Evolutionary conservation across 1,140 invertebrate species (phyloP).

Genomic region (Goniozus legneri): DNA sequence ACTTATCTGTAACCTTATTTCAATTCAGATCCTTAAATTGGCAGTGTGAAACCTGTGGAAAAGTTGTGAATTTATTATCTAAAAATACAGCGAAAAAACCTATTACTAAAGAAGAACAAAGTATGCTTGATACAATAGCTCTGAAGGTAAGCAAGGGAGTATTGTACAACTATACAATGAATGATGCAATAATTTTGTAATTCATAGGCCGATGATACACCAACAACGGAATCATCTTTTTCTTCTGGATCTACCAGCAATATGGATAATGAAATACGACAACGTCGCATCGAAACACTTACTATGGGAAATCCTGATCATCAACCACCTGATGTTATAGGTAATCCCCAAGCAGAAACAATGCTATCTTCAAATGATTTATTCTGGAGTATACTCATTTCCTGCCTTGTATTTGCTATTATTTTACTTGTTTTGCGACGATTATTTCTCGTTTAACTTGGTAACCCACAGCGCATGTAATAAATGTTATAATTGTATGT

Average conservation of each 20-base stretch:
- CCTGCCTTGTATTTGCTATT: conserved; percentile 41
- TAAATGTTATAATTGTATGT: conserved; percentile 23
- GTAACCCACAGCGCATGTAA: conserved; percentile 15
- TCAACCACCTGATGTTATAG: conserved; percentile 30
- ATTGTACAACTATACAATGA: not conserved
- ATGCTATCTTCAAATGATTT: conserved; percentile 46
- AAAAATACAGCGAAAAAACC: conserved; percentile 41
- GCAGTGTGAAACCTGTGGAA: conserved; percentile 48
- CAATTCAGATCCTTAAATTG: conserved; percentile 44
- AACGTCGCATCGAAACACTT: conserved; percentile 32
- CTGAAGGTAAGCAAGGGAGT: conserved; percentile 41
- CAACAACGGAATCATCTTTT: conserved; percentile 26
- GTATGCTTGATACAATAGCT: conserved; percentile 50
- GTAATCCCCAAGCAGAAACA: conserved; percentile 34
- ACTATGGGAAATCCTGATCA: conserved; percentile 24
- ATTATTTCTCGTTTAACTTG: conserved; percentile 45
- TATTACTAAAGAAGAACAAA: conserved; percentile 50
- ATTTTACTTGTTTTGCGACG: conserved; percentile 44
- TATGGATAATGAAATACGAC: conserved; percentile 31
- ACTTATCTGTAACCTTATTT: conserved; percentile 8
- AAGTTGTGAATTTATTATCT: conserved; percentile 43
- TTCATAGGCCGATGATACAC: conserved; percentile 43
- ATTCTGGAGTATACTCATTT: conserved; percentile 46
- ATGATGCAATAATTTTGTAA: conserved; percentile 2
- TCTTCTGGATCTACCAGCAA: too few species aligned